Conservation (phyloP, 2,888 invertebrate species). For the Hofmannophila pseudospretella region DNA sequence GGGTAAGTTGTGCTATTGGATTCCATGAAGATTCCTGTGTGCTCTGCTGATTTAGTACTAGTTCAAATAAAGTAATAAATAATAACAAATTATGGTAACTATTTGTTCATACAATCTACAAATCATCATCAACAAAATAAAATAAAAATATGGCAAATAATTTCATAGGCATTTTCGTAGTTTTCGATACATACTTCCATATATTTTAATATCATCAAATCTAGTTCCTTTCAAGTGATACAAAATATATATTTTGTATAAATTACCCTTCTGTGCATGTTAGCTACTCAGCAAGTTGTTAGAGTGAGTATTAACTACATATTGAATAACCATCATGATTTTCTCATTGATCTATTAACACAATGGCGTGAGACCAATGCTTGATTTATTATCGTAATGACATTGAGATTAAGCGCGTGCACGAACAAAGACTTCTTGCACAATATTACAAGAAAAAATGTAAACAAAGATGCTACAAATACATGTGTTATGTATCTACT, state of each 20-base stretch:
- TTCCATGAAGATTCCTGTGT: constrained; percentile 48
- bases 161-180: too few relatives aligned
- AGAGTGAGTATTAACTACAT: too few relatives aligned
- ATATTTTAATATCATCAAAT: too few relatives aligned
- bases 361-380: constrained; percentile 21
- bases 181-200: too few relatives aligned
- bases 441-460: constrained; percentile 17
- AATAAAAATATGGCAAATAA: too few relatives aligned
- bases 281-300: too few relatives aligned
- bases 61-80: constrained; percentile 19
- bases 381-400: constrained; percentile 22
- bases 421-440: constrained; percentile 9
- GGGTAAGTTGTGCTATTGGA: constrained; percentile 52
- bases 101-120: too few relatives aligned
- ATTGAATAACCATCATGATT: constrained; percentile 4
- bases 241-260: too few relatives aligned
- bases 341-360: constrained; percentile 14
- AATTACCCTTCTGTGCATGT: too few relatives aligned
- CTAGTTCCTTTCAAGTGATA: too few relatives aligned
- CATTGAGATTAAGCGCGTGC: constrained; percentile 19
- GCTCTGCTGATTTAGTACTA: constrained; percentile 49
- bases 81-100: not conserved
- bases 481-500: not conserved
- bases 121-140: not conserved
- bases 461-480: constrained; percentile 7